A percentile compares a stretch with the other conserved stretches of the same genome.
Conservation (phyloP, 2,888 invertebrate species). For the Drosophila prolongata region DNA sequence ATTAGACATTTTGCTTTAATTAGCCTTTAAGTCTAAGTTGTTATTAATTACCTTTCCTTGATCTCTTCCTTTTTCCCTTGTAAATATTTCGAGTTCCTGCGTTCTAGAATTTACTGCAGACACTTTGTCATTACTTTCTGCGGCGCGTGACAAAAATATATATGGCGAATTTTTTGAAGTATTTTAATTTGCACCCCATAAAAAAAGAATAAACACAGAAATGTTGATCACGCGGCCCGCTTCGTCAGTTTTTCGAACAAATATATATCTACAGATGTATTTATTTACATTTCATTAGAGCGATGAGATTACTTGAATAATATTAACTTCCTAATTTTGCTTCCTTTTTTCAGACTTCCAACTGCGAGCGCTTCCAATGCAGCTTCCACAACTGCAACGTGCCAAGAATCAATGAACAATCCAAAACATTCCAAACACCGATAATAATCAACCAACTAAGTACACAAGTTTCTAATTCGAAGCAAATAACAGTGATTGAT, state of each 20-base stretch:
- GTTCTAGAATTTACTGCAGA: slow-evolving; percentile 5
- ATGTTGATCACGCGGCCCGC: slow-evolving; percentile 36
- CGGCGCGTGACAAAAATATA: slow-evolving; percentile 24
- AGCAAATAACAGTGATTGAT: slow-evolving; percentile 18
- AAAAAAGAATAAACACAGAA: slow-evolving; percentile 23
- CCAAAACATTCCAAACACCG: slow-evolving; percentile 27
- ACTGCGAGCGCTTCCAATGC: slow-evolving; percentile 39
- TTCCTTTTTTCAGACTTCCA: slow-evolving; percentile 38
- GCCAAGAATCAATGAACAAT: slow-evolving; percentile 34
- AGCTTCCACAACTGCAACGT: slow-evolving; percentile 39
- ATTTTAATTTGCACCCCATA: slow-evolving; percentile 34
- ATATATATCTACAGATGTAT: slow-evolving; percentile 12
- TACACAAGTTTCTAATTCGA: slow-evolving; percentile 6
- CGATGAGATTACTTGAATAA: slow-evolving; percentile 16
- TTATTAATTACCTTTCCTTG: background rate
- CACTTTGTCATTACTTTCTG: slow-evolving; percentile 2
- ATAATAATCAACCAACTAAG: slow-evolving; percentile 10
- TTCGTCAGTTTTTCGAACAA: slow-evolving; percentile 6
- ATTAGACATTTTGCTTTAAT: background rate
- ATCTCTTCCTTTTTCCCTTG: background rate
- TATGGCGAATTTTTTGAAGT: slow-evolving; percentile 19
- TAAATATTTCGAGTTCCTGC: slow-evolving; percentile 3
- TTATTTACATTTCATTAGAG: slow-evolving; percentile 50
- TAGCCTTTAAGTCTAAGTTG: background rate
- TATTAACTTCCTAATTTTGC: slow-evolving; percentile 13